Conservation (phyloP, 2,113 vertebrate genomes). For the Gymnocephalus cernua region DNA sequence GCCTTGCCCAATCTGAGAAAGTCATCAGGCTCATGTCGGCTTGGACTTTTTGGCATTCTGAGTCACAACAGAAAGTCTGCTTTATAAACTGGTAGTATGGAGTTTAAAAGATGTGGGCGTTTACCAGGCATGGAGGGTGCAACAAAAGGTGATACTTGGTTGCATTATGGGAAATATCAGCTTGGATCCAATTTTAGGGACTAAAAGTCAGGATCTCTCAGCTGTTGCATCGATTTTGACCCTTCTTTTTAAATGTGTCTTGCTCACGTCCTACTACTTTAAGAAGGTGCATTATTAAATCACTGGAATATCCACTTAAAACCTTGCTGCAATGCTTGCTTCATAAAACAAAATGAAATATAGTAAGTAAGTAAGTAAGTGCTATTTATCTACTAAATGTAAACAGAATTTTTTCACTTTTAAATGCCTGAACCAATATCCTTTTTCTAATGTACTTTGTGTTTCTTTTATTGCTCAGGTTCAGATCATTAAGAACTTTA, state of each 20-base stretch:
- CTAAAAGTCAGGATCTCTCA: background rate
- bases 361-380: background rate
- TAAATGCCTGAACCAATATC: background rate
- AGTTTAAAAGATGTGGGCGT: too few species aligned
- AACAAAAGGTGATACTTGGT: too few species aligned
- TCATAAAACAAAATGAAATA: background rate
- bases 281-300: background rate
- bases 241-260: background rate
- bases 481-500: background rate
- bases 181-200: background rate
- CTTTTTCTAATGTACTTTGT: background rate
- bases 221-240: background rate
- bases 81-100: background rate
- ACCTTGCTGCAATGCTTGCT: background rate
- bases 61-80: background rate
- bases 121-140: too few species aligned
- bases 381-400: background rate
- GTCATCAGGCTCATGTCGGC: background rate
- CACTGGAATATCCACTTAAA: background rate
- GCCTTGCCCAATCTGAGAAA: background rate
- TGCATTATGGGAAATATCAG: background rate
- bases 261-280: background rate
- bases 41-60: background rate
- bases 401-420: background rate
- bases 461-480: constrained; percentile 14